Evolutionary conservation across 2,888 invertebrate genomes (phyloP).

Genomic region (Sycophila texana): DNA sequence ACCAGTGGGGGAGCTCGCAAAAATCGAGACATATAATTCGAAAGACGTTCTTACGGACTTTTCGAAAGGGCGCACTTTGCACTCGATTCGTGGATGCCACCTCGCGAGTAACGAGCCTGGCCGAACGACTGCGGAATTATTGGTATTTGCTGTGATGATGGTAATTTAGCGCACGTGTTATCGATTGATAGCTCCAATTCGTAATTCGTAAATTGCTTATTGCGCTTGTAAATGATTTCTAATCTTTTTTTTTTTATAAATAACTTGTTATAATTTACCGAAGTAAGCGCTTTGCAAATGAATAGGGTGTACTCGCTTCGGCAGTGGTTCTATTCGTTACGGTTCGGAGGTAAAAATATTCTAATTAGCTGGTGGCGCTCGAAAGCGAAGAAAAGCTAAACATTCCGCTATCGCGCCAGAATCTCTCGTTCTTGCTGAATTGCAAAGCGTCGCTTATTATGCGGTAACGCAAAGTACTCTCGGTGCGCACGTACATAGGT

Average conservation of each 20-base stretch:
- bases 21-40: not conserved
- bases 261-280: not conserved
- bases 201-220: not conserved
- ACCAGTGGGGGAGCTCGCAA: constrained; percentile 7
- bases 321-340: not conserved
- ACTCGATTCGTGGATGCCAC: not conserved
- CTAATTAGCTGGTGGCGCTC: constrained; percentile 25
- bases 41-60: not conserved
- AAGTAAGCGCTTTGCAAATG: not conserved
- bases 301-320: not conserved
- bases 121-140: not conserved
- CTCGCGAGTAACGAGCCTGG: not conserved
- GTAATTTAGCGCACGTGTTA: not conserved
- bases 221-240: not conserved
- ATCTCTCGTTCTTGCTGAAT: constrained; percentile 32
- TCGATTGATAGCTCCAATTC: not conserved
- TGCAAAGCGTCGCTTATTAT: constrained; percentile 6
- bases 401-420: constrained; percentile 24
- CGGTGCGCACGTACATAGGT: constrained; percentile 4
- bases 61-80: too few relatives aligned
- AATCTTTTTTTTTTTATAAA: not conserved
- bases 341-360: constrained; percentile 15
- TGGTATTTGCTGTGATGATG: not conserved
- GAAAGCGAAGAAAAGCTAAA: constrained; percentile 42
- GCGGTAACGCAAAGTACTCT: constrained; percentile 21